Percentiles rank a stretch among this genome's conserved stretches.
Conservation (phyloP, 30 jellyfish, hydroid and myxozoan species). For the Cassiopea xamachana region DNA sequence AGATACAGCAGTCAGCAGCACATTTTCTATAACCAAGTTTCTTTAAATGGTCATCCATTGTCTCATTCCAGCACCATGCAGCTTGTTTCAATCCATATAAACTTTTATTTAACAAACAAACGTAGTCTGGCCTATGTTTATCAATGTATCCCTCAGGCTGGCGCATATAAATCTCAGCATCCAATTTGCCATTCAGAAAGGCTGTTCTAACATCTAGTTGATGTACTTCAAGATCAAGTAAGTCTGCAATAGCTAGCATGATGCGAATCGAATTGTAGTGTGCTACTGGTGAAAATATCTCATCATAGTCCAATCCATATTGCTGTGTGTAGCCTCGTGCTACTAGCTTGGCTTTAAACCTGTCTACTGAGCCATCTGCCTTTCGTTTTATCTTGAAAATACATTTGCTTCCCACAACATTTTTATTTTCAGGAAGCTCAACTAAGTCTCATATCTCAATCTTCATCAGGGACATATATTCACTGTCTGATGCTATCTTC, state of each 20-base stretch:
- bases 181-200: constrained; percentile 27
- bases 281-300: constrained; percentile 27
- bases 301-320: constrained; percentile 19
- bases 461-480: constrained; percentile 36
- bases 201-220: constrained; percentile 62
- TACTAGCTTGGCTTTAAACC: background rate
- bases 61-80: constrained; percentile 34
- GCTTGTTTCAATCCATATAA: constrained; percentile 39
- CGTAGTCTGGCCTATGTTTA: constrained; percentile 21
- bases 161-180: constrained; percentile 33
- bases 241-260: constrained; percentile 22
- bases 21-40: background rate
- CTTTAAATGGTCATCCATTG: background rate
- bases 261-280: constrained; percentile 20
- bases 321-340: constrained; percentile 1
- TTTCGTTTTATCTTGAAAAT: background rate
- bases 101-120: constrained; percentile 15
- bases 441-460: constrained; percentile 63
- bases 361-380: background rate
- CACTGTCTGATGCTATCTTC: constrained; percentile 45
- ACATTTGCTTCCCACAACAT: constrained; percentile 28
- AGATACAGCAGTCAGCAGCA: constrained; percentile 20
- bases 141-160: constrained; percentile 46
- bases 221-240: constrained; percentile 1
- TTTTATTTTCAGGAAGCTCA: constrained; percentile 49